Percentiles rank a stretch among this genome's conserved stretches.
Conservation (phyloP, 2,888 invertebrate genomes). For the Synanthedon tipuliformis region DNA sequence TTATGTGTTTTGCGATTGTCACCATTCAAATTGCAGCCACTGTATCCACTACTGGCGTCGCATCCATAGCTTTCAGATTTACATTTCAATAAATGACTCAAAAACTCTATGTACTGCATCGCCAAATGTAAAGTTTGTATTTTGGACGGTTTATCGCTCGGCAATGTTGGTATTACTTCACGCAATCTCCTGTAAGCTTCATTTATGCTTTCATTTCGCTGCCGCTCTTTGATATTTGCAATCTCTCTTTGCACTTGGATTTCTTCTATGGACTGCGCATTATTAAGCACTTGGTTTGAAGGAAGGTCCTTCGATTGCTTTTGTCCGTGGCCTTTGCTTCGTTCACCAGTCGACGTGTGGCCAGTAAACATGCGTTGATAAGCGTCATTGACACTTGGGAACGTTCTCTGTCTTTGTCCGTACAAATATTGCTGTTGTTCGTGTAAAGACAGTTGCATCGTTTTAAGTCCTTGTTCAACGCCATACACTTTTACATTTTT, state of each 20-base stretch:
- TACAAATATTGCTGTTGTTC: constrained; percentile 29
- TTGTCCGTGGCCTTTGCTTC: constrained; percentile 52
- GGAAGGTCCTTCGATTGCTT: constrained; percentile 40
- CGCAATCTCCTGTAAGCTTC: constrained; percentile 94
- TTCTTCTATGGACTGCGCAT: constrained; percentile 78
- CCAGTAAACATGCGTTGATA: constrained; percentile 26
- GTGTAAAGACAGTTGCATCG: constrained; percentile 31
- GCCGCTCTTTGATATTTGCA: constrained; percentile 97
- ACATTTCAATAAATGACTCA: constrained; percentile 83
- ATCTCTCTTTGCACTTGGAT: constrained; percentile 87
- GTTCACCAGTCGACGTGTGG: constrained; percentile 34
- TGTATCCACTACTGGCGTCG: constrained; percentile 64
- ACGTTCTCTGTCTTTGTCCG: constrained; percentile 41
- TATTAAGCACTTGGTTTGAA: constrained; percentile 71
- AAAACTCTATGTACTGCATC: constrained; percentile 93
- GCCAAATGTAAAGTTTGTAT: constrained; percentile 98
- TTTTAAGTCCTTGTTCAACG: constrained; percentile 43
- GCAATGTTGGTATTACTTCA: constrained; percentile 96
- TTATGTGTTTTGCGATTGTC: no score
- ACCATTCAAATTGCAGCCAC: constrained; percentile 63
- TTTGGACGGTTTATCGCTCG: constrained; percentile 98
- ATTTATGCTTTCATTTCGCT: constrained; percentile 93
- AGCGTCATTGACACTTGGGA: constrained; percentile 25
- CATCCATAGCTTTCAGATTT: constrained; percentile 50
- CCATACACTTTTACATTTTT: constrained; percentile 30